phyloP scores from a whole-genome alignment of 1,140 invertebrate genomes.

The Teleogryllus occipitalis region DNA sequence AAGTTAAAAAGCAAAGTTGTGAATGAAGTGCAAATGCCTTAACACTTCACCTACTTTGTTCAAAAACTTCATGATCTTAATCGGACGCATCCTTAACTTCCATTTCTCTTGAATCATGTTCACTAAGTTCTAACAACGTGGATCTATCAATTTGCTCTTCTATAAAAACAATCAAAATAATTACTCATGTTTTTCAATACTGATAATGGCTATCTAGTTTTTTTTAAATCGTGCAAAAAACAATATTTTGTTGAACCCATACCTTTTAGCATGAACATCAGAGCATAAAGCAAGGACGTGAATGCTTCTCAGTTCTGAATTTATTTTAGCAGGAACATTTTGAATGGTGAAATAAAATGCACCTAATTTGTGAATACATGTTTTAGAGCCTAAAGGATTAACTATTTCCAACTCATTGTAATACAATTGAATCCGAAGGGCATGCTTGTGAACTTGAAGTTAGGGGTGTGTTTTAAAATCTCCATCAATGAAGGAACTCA shows the following conservation, averaged over 20 bases:
- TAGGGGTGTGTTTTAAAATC: background rate
- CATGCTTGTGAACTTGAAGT: slow-evolving; percentile 6
- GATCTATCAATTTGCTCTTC: too few species aligned
- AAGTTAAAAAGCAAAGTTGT: too few species aligned
- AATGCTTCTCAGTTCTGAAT: slow-evolving; percentile 19
- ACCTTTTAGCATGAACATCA: slow-evolving; percentile 20
- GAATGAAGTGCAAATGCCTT: too few species aligned
- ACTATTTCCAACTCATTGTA: slow-evolving; percentile 25
- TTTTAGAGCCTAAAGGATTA: slow-evolving; percentile 25
- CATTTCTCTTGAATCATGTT: too few species aligned
- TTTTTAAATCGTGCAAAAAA: slow-evolving; percentile 12
- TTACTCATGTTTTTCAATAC: too few species aligned
- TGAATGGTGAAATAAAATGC: slow-evolving; percentile 22
- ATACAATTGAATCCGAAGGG: slow-evolving; percentile 14
- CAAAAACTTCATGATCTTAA: too few species aligned
- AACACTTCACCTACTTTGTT: too few species aligned
- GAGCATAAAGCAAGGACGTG: slow-evolving; percentile 20
- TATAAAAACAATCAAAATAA: too few species aligned
- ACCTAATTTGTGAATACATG: slow-evolving; percentile 24
- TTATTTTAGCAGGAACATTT: slow-evolving; percentile 21
- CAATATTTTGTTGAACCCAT: slow-evolving; percentile 10
- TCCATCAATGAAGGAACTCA: too few species aligned
- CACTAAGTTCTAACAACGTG: too few species aligned
- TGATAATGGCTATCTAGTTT: background rate
- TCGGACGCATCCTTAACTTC: too few species aligned